phyloP scores from a whole-genome alignment of 2,797 vertebrate genomes.

The Crax fasciolata region DNA sequence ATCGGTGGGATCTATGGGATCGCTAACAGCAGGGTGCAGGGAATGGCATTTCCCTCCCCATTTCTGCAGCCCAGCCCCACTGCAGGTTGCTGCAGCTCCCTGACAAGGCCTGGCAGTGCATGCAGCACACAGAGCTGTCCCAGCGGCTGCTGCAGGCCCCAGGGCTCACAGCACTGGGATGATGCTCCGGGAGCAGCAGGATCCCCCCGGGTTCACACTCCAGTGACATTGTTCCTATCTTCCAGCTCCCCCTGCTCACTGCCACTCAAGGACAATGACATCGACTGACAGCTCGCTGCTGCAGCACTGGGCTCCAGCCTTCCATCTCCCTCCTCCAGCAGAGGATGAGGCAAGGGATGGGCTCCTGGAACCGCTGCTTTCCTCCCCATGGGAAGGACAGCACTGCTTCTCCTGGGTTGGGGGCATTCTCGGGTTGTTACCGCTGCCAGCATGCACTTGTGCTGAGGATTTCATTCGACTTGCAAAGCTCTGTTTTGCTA shows the following conservation, averaged over 20 bases:
- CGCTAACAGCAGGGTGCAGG: not conserved
- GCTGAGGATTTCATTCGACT: slow-evolving; percentile 5
- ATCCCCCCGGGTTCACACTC: not conserved
- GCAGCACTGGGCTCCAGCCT: not conserved
- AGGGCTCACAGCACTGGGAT: not conserved
- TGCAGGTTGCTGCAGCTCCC: not conserved
- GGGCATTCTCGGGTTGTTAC: not conserved
- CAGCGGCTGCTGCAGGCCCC: too few species aligned
- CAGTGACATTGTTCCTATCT: not conserved
- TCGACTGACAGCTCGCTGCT: not conserved
- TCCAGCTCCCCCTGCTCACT: not conserved
- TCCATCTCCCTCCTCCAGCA: not conserved
- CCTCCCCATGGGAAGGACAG: not conserved
- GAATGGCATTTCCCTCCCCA: not conserved
- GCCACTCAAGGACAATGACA: not conserved
- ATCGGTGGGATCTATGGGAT: not conserved
- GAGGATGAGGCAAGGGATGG: not conserved
- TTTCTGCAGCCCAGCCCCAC: not conserved
- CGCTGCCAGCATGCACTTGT: not conserved
- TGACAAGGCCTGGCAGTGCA: rapidly evolving
- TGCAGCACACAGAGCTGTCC: rapidly evolving
- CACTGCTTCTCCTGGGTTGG: not conserved
- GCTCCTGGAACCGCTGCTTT: not conserved
- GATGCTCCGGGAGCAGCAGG: not conserved
- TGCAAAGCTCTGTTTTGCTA: slow-evolving; percentile 20